Evolutionary conservation across 2,888 invertebrate genomes (phyloP), one percentile per base, ranked within the genome.

Genomic region (Hypomecis punctinalis): DNA sequence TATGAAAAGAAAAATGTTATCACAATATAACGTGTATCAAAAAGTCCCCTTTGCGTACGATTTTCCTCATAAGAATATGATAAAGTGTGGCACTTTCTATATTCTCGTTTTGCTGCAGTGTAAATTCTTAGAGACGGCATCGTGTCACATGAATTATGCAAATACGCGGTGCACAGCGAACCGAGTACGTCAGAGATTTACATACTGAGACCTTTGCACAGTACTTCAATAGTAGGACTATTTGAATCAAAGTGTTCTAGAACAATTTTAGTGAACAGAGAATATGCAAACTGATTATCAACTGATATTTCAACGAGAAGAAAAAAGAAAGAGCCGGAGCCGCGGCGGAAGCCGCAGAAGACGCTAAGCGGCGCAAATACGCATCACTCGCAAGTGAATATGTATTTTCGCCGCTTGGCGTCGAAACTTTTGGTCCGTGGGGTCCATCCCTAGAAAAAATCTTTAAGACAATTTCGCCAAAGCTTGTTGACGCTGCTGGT

Each of bases 121-220:
- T 84, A 85, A 84, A 89, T 87, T 88, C 84, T 86, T 84, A 75
- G 78, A 81, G 81, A 83, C 83, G 84, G 82, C 82, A 83, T 81
- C 79, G 75, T 83, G 86, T 88, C 86, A 85, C 85, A 87, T 90
- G 88, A 90, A 90, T 89, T 90, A 88, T 88, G 86, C 78, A 88
- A 86, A 89, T 86, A 79, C 79, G 75, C 73, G 77, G 76, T 82
- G 83, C 85, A 83, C 75, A 68, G 65, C 62, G 76, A 79, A 75
- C 78, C 79, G 81, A 81, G 79, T 79, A 79, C 77, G 80, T 81
- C 73, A 72, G 71, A 83, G 84, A 89, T 87, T 87, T 86, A 84
- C 82, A 83, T 83, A 80, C 72, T 74, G 71, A 72, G 75, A 79
- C 79, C 77, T 80, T 77, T 40, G 10, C 51, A 56, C 45, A 60